Evolutionary conservation across 1,140 invertebrate genomes (phyloP).

Genomic region (Paraescarpia echinospica): DNA sequence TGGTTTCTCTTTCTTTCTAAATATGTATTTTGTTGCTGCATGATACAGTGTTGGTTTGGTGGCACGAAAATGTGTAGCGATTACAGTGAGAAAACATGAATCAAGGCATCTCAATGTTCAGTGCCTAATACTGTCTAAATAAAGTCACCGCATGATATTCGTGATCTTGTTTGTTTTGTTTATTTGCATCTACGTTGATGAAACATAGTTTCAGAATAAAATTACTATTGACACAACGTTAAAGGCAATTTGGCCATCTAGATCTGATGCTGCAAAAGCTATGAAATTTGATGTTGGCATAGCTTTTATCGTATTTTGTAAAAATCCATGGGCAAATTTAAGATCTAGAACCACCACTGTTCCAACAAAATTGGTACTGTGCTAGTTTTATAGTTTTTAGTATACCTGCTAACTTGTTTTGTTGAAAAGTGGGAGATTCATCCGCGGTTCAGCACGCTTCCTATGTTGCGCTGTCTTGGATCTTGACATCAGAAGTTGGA

Average conservation of each 20-base stretch:
- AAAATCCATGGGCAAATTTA: too few relatives aligned
- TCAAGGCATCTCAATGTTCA: neutral
- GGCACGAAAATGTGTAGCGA: neutral
- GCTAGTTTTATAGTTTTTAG: too few relatives aligned
- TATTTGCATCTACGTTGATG: neutral
- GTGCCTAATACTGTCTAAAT: neutral
- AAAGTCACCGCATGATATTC: neutral
- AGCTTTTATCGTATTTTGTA: too few relatives aligned
- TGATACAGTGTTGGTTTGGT: neutral
- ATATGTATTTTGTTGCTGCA: neutral
- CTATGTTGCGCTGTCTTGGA: too few relatives aligned
- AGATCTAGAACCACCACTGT: too few relatives aligned
- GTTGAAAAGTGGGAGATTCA: too few relatives aligned
- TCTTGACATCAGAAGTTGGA: too few relatives aligned
- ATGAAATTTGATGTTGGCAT: neutral
- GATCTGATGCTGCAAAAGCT: neutral
- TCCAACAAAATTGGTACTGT: too few relatives aligned
- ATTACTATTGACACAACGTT: neutral
- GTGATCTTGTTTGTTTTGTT: neutral
- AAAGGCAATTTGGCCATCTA: neutral
- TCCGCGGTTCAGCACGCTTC: too few relatives aligned
- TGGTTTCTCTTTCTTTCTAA: neutral
- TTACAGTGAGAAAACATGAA: neutral
- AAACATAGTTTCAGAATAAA: neutral
- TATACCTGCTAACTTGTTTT: too few relatives aligned